Evolutionary conservation across 2,113 vertebrate genomes (phyloP).

Genomic region (Arvicanthis niloticus): DNA sequence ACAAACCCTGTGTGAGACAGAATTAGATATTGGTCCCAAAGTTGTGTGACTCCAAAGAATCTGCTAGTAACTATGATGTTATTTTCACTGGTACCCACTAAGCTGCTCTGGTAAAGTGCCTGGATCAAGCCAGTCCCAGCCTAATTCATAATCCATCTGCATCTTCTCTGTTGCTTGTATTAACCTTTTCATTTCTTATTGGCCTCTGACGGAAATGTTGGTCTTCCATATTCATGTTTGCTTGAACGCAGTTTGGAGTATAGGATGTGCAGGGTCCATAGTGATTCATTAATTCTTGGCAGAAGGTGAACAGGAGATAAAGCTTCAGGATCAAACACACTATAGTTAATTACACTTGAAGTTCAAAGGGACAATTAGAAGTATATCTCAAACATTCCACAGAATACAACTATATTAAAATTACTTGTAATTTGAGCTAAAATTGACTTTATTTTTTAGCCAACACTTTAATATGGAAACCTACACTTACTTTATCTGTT

Average conservation of each 20-base stretch:
- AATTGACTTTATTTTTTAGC: neutral
- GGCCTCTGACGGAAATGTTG: neutral
- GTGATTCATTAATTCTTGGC: neutral
- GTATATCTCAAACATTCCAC: neutral
- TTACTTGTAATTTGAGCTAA: neutral
- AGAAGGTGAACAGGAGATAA: neutral
- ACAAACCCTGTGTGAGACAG: slow-evolving; percentile 3
- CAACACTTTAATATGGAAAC: neutral
- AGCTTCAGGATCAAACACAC: neutral
- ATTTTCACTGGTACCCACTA: neutral
- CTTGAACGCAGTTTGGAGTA: neutral
- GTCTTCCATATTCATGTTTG: neutral
- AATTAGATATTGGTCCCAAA: neutral
- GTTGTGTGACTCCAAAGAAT: neutral
- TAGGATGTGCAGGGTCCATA: neutral
- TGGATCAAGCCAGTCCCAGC: neutral
- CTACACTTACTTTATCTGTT: slow-evolving; percentile 21
- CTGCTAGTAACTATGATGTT: neutral
- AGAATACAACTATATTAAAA: neutral
- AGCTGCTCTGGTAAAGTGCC: neutral
- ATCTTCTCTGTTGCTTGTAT: neutral
- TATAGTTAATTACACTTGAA: neutral
- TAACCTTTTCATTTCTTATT: neutral
- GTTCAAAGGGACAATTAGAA: neutral
- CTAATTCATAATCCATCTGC: neutral